Evolutionary conservation across 2,113 vertebrate genomes (phyloP).

Genomic region (Sinosuthora webbiana): DNA sequence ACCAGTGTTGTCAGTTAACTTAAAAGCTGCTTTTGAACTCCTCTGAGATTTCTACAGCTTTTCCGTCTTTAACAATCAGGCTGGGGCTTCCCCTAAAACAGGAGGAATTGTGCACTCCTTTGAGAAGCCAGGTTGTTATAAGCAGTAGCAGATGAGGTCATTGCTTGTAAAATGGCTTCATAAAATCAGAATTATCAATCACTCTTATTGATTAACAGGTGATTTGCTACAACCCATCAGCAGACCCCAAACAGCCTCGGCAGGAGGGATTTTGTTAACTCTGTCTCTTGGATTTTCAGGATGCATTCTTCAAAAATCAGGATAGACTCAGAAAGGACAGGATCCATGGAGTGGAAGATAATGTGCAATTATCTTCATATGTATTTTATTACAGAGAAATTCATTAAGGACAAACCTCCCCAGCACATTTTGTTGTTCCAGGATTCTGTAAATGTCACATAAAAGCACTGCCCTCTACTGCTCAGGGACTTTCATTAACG

Average conservation of each 20-base stretch:
- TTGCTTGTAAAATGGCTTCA: background rate
- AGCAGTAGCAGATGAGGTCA: background rate
- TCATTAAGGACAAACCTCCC: background rate
- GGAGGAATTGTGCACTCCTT: background rate
- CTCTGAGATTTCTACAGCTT: background rate
- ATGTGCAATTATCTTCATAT: background rate
- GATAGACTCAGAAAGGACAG: background rate
- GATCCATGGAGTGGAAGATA: background rate
- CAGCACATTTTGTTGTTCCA: background rate
- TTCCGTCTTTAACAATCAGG: background rate
- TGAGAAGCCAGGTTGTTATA: background rate
- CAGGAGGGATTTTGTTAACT: background rate
- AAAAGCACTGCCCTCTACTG: conserved; percentile 63
- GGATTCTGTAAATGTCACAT: background rate
- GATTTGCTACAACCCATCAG: background rate
- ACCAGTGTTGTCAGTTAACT: background rate
- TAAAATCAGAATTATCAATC: background rate
- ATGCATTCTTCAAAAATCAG: background rate
- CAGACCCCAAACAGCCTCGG: background rate
- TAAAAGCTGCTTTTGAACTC: background rate
- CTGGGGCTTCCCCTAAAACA: background rate
- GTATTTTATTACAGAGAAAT: background rate
- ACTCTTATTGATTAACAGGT: background rate
- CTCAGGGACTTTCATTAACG: background rate
- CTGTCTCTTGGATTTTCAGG: background rate